phyloP scores from a whole-genome alignment of 2,888 invertebrate species.

The Dicyrtomina minuta region DNA sequence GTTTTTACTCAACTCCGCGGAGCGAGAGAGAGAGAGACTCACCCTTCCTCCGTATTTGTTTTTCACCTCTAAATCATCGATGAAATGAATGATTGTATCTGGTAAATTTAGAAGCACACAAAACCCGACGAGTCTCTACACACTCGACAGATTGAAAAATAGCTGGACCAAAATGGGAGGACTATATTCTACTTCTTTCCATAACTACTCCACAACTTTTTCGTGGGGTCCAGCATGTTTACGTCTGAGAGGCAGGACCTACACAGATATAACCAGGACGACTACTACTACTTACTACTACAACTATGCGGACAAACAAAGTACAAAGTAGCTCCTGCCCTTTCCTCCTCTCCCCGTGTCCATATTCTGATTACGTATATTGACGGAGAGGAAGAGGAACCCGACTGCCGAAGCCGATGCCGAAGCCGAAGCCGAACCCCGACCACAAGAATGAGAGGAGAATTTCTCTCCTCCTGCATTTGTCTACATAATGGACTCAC shows the following conservation, averaged over 20 bases:
- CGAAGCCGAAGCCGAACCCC: neutral
- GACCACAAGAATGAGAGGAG: neutral
- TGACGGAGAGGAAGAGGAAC: neutral
- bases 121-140: neutral
- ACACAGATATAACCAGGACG: too few species aligned
- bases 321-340: neutral
- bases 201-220: neutral
- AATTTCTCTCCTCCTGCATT: neutral
- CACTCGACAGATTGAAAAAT: slow-evolving; percentile 6
- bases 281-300: too few species aligned
- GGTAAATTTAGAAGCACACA: neutral
- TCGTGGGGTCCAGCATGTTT: slow-evolving; percentile 9
- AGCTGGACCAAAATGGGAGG: neutral
- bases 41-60: slow-evolving; percentile 24
- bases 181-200: neutral
- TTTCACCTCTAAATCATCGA: slow-evolving; percentile 35
- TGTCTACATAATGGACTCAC: neutral
- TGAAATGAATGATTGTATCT: slow-evolving; percentile 24
- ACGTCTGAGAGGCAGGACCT: neutral
- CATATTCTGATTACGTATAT: neutral
- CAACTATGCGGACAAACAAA: neutral
- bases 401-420: neutral
- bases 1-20: neutral
- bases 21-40: too few species aligned
- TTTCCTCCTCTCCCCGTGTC: neutral